Conservation (phyloP, 1,140 invertebrate genomes). For the Papilio glaucus region DNA sequence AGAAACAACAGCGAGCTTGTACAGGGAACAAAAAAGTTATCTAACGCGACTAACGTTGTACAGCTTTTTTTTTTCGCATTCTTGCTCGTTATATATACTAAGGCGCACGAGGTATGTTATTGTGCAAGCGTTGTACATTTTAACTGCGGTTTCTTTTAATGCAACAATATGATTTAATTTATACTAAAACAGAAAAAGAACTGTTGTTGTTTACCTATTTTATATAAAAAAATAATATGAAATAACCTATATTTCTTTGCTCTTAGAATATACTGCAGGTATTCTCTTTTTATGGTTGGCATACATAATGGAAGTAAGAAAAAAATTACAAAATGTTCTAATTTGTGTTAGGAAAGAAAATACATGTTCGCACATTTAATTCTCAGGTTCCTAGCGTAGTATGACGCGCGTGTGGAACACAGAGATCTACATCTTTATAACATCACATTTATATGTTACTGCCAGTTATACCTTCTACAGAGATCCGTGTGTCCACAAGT, state of each 20-base stretch:
- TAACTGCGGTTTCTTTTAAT: background rate
- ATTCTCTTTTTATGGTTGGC: background rate
- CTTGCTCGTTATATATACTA: background rate
- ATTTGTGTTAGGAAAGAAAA: conserved; percentile 7
- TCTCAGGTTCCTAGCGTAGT: background rate
- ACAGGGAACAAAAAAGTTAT: background rate
- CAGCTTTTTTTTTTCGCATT: background rate
- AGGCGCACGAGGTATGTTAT: background rate
- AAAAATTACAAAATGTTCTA: conserved; percentile 2
- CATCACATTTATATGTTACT: conserved; percentile 70
- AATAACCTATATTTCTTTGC: background rate
- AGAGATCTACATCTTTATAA: conserved; percentile 36
- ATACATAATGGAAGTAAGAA: conserved; percentile 13
- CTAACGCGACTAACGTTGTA: background rate
- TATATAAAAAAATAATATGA: background rate
- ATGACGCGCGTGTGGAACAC: conserved; percentile 55
- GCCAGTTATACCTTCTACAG: conserved; percentile 79
- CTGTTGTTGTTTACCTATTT: background rate
- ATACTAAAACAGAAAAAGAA: background rate
- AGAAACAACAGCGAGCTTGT: background rate
- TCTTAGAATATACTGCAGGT: background rate
- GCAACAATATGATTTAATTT: background rate
- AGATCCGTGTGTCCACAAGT: conserved; percentile 80
- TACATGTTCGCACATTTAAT: conserved; percentile 11
- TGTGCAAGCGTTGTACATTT: background rate